Conservation (phyloP, 2,888 invertebrate genomes). For the Ceraclea dissimilis region DNA sequence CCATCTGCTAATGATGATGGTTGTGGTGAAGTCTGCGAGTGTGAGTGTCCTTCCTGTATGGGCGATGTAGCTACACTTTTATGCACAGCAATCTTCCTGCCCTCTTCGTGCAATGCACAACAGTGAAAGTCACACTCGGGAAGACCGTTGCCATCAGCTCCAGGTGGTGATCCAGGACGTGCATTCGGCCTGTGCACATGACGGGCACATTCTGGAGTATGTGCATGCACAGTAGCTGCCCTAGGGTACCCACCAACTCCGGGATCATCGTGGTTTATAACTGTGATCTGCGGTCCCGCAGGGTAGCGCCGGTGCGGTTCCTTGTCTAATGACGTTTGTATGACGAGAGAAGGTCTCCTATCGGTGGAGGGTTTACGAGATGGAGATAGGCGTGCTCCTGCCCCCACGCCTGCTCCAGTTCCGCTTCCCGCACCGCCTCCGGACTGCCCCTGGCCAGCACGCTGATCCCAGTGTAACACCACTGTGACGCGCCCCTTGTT, state of each 20-base stretch:
- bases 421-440: slow-evolving; percentile 50
- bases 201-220: slow-evolving; percentile 73
- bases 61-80: slow-evolving; percentile 90
- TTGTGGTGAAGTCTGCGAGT: slow-evolving; percentile 55
- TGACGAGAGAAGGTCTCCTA: slow-evolving; percentile 64
- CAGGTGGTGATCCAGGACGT: slow-evolving; percentile 56
- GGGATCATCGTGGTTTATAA: slow-evolving; percentile 88
- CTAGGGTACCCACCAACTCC: slow-evolving; percentile 30
- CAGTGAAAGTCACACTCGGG: slow-evolving; percentile 92
- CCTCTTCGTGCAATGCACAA: slow-evolving; percentile 90
- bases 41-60: slow-evolving; percentile 61
- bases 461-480: slow-evolving; percentile 94
- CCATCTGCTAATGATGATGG: slow-evolving; percentile 36
- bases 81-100: slow-evolving; percentile 83
- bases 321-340: slow-evolving; percentile 69
- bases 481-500: slow-evolving; percentile 95
- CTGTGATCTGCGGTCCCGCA: slow-evolving; percentile 79
- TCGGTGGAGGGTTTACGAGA: slow-evolving; percentile 44
- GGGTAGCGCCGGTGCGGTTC: slow-evolving; percentile 39
- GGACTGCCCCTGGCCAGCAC: slow-evolving; percentile 49
- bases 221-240: slow-evolving; percentile 66
- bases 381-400: slow-evolving; percentile 45
- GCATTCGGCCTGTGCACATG: slow-evolving; percentile 61
- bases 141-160: slow-evolving; percentile 43
- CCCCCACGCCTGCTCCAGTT: slow-evolving; percentile 35